Percentiles rank a stretch among this genome's conserved stretches.
phyloP scores from a whole-genome alignment of 2,113 vertebrate species.

The Trogon surrucura region DNA sequence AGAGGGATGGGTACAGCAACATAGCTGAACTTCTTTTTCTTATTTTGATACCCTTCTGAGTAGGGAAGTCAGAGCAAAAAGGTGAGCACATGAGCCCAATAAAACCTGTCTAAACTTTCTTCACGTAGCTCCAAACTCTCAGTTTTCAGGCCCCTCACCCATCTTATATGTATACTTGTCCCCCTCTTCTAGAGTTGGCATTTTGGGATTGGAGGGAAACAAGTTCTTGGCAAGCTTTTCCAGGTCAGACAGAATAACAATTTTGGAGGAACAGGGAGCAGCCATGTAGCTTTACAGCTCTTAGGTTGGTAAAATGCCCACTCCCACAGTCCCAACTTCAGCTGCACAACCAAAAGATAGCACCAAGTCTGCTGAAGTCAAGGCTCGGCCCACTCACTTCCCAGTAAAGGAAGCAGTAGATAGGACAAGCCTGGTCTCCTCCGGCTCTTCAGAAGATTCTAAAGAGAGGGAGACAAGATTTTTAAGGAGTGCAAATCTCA shows the following conservation, averaged over 20 bases:
- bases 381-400: slow-evolving; percentile 22
- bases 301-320: background rate
- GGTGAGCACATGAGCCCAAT: background rate
- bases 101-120: background rate
- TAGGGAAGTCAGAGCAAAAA: background rate
- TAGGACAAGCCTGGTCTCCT: background rate
- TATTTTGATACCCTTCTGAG: background rate
- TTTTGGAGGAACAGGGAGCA: background rate
- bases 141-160: background rate
- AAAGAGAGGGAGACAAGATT: background rate
- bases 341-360: background rate
- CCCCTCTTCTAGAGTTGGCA: background rate
- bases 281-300: background rate
- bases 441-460: background rate
- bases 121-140: background rate
- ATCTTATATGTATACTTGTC: background rate
- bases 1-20: background rate
- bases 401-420: slow-evolving; percentile 1
- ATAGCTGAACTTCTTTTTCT: background rate
- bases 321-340: background rate
- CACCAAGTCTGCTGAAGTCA: background rate
- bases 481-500: background rate
- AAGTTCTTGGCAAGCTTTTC: background rate
- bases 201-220: background rate
- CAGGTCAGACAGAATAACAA: background rate